Conservation (phyloP, 2,797 vertebrate genomes). For the Glossophaga mutica region DNA sequence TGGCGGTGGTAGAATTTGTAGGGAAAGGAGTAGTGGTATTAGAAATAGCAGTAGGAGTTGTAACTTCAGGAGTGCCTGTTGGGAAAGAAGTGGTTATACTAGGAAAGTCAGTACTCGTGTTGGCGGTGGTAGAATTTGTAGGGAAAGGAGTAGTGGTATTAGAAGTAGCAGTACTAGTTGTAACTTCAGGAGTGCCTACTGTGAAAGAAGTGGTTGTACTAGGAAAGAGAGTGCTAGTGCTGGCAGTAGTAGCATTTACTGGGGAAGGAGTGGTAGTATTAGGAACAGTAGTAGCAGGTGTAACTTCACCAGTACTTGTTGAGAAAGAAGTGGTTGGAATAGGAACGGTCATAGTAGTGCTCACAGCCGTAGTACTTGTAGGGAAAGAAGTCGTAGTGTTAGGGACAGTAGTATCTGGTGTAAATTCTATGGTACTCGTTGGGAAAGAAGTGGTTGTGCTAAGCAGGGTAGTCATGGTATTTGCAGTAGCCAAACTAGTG, state of each 20-base stretch:
- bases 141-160: too few species aligned
- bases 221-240: neutral
- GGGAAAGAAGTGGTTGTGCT: rapidly evolving
- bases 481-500: neutral
- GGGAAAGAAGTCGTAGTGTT: rapidly evolving
- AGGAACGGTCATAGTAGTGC: rapidly evolving
- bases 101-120: neutral
- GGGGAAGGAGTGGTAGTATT: neutral
- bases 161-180: too few species aligned
- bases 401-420: rapidly evolving
- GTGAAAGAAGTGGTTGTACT: too few species aligned
- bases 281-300: neutral
- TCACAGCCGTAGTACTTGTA: rapidly evolving
- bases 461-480: rapidly evolving
- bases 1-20: too few species aligned
- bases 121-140: neutral
- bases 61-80: too few species aligned
- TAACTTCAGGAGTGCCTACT: too few species aligned
- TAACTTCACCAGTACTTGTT: rapidly evolving
- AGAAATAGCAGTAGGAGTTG: too few species aligned
- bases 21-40: too few species aligned
- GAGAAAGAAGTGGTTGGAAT: rapidly evolving
- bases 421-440: rapidly evolving
- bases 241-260: neutral
- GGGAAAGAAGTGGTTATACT: too few species aligned